These are phyloP conservation scores for Argyresthia goedartella DNA, from an alignment of 2,888 invertebrate genomes.

Conservation along the genomic window DNA sequence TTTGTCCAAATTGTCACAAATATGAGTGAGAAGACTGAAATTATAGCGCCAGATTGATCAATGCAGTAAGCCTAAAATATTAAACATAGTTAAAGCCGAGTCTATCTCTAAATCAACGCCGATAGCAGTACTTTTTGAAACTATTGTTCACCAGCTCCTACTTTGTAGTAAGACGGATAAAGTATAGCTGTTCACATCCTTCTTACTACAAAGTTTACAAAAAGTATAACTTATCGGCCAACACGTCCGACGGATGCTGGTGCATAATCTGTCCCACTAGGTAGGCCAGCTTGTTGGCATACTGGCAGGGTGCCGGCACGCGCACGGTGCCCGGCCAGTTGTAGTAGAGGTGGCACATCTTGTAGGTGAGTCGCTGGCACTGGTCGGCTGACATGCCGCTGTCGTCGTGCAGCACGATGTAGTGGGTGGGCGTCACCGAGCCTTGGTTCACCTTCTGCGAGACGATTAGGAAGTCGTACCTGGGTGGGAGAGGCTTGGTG, in stretches of 20 bases:
- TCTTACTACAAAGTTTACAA: no score
- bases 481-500: constrained; percentile 18
- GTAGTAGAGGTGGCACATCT: constrained; percentile 93
- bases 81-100: no score
- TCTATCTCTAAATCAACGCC: no score
- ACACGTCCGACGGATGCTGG: constrained; percentile 66
- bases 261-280: constrained; percentile 87
- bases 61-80: no score
- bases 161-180: no score
- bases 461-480: constrained; percentile 90
- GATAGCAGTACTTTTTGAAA: no score
- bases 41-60: no score
- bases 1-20: no score
- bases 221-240: constrained; percentile 78
- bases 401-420: constrained; percentile 83
- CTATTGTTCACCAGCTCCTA: no score
- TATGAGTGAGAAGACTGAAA: no score
- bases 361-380: constrained; percentile 87
- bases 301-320: constrained; percentile 93
- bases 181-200: no score
- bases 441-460: constrained; percentile 91
- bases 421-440: constrained; percentile 93
- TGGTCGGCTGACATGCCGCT: constrained; percentile 82
- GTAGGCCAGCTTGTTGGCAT: constrained; percentile 92
- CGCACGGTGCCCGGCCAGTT: constrained; percentile 96